A percentile compares a stretch with the other conserved stretches of the same genome.
Evolutionary conservation across 2,113 vertebrate genomes (phyloP).

Genomic region (Daboia siamensis): DNA sequence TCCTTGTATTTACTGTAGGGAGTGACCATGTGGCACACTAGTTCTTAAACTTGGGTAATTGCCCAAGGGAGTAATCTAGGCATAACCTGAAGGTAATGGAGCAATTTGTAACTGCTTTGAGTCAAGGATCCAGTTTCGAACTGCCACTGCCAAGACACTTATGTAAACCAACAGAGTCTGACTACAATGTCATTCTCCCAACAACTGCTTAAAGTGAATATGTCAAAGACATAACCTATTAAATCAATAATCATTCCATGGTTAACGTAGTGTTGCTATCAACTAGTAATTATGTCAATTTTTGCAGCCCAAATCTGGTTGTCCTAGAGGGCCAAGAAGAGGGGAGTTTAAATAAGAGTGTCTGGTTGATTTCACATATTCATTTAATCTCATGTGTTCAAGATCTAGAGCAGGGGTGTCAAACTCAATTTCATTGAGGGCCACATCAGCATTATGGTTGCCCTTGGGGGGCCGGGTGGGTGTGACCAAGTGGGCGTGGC

Average conservation of each 20-base stretch:
- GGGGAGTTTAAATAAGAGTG: background rate
- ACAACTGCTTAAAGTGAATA: background rate
- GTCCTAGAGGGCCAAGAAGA: too few species aligned
- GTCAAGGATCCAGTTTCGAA: background rate
- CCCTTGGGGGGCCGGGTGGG: too few species aligned
- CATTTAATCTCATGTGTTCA: background rate
- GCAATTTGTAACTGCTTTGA: background rate
- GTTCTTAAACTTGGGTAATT: background rate
- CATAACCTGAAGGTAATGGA: background rate
- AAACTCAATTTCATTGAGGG: too few species aligned
- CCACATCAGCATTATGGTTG: too few species aligned
- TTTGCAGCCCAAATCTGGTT: background rate
- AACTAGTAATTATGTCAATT: background rate
- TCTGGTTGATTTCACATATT: background rate
- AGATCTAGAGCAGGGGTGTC: too few species aligned
- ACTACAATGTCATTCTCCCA: background rate
- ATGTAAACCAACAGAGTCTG: background rate
- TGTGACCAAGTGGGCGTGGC: too few species aligned
- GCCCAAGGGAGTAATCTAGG: background rate
- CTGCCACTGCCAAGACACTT: background rate
- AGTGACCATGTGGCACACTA: background rate
- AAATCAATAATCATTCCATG: background rate
- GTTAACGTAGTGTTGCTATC: background rate
- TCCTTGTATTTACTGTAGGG: background rate
- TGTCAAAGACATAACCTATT: background rate